These are phyloP conservation scores for Pipa parva DNA, from an alignment of 2,113 vertebrate genomes.

Conservation along the genomic window DNA sequence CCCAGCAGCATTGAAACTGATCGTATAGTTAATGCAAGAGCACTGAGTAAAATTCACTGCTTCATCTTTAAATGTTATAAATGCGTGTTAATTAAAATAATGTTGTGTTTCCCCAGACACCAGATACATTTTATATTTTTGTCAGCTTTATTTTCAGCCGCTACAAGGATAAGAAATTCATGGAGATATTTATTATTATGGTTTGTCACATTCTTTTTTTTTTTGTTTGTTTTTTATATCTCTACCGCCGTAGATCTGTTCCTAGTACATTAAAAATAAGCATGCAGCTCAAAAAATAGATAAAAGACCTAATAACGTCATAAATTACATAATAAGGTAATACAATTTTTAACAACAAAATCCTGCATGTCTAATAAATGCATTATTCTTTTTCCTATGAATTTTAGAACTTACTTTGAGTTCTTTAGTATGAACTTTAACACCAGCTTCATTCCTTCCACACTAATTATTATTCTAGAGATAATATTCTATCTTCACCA, in stretches of 20 bases:
- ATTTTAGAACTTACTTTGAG: constrained; percentile 20
- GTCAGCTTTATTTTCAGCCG: constrained; percentile 29
- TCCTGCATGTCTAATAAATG: constrained; percentile 28
- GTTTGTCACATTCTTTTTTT: constrained; percentile 26
- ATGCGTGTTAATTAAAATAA: constrained; percentile 30
- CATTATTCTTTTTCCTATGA: constrained; percentile 26
- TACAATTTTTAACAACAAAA: constrained; percentile 31
- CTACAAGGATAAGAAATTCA: constrained; percentile 10
- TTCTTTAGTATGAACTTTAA: constrained; percentile 29
- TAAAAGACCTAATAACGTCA: constrained; percentile 28
- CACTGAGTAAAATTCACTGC: constrained; percentile 32
- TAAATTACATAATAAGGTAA: constrained; percentile 32
- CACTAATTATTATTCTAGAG: constrained; percentile 41
- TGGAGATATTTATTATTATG: constrained; percentile 34
- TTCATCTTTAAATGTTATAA: constrained; percentile 32
- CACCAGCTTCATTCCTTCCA: constrained; percentile 20
- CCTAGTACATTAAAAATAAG: constrained; percentile 37
- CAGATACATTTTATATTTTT: constrained; percentile 21
- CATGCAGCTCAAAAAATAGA: constrained; percentile 19
- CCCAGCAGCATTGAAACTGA: neutral
- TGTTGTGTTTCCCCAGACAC: constrained; percentile 14
- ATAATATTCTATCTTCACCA: constrained; percentile 26
- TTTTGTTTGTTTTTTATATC: no score
- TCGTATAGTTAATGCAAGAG: constrained; percentile 1
- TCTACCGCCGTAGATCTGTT: constrained; percentile 22